Conservation (phyloP, 2,113 vertebrate genomes). For the Phalacrocorax carbo region DNA sequence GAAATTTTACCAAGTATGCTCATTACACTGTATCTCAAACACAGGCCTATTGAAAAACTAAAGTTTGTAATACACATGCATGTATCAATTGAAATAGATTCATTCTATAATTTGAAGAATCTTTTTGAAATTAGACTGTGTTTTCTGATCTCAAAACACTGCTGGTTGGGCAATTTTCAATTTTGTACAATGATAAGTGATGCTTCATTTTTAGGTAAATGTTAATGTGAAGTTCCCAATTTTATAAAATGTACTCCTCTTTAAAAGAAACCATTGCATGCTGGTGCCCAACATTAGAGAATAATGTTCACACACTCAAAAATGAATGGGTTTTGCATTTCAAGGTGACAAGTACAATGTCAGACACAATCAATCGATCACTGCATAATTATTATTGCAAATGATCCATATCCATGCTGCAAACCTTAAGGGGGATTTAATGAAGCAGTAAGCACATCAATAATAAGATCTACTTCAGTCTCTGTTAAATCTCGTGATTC, state of each 20-base stretch:
- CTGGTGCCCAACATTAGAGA: constrained; percentile 53
- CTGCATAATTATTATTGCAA: constrained; percentile 87
- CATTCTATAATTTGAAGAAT: not conserved
- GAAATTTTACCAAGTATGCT: not conserved
- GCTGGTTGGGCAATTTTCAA: constrained; percentile 58
- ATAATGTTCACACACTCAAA: constrained; percentile 59
- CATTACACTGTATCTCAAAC: not conserved
- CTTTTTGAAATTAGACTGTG: constrained; percentile 31
- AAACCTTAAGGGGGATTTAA: constrained; percentile 84
- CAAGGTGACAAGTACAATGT: constrained; percentile 84
- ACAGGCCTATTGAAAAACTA: not conserved
- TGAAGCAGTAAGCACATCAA: constrained; percentile 84
- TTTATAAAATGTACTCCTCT: constrained; percentile 63
- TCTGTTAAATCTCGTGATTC: constrained; percentile 76
- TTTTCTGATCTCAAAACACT: constrained; percentile 63
- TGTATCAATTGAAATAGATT: not conserved
- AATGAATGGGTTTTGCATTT: constrained; percentile 81
- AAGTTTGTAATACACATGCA: not conserved
- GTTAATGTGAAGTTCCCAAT: constrained; percentile 63
- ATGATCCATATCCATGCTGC: constrained; percentile 82
- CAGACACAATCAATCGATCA: constrained; percentile 86
- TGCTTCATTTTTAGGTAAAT: constrained; percentile 71
- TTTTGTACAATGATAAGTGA: constrained; percentile 62
- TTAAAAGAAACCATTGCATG: constrained; percentile 58
- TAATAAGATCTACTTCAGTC: constrained; percentile 78